phyloP scores from a whole-genome alignment of 2,797 vertebrate species.

The Xiphorhynchus erythropygius region DNA sequence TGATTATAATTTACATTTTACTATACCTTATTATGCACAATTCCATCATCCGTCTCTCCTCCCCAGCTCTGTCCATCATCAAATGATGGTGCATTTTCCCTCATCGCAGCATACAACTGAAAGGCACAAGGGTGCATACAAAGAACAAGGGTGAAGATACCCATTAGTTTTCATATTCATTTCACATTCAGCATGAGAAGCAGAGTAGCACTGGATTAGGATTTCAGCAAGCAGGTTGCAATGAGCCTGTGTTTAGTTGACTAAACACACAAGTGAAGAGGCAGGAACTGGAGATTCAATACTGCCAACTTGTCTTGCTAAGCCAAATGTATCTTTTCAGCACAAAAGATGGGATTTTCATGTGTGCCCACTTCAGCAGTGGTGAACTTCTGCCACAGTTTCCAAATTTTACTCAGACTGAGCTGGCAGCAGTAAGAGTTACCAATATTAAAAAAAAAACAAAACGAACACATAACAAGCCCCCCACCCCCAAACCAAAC shows the following conservation, averaged over 20 bases:
- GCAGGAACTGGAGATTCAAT: neutral
- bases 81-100: slow-evolving; percentile 82
- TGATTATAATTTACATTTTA: neutral
- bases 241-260: neutral
- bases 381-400: neutral
- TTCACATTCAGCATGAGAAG: neutral
- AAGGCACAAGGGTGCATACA: neutral
- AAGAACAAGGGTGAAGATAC: neutral
- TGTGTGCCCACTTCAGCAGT: neutral
- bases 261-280: neutral
- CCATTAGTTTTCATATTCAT: neutral
- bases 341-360: neutral
- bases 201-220: neutral
- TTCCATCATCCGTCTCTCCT: slow-evolving; percentile 84
- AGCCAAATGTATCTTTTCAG: neutral
- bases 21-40: slow-evolving; percentile 88
- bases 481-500: neutral
- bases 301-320: neutral
- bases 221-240: neutral
- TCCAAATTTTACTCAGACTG: neutral
- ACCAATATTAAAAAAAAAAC: neutral
- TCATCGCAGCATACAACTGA: slow-evolving; percentile 70
- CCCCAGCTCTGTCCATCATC: slow-evolving; percentile 82
- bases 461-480: neutral
- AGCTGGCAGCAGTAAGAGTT: neutral